Conservation (phyloP, 2,113 vertebrate genomes). For the Tychaedon coryphoeus region DNA sequence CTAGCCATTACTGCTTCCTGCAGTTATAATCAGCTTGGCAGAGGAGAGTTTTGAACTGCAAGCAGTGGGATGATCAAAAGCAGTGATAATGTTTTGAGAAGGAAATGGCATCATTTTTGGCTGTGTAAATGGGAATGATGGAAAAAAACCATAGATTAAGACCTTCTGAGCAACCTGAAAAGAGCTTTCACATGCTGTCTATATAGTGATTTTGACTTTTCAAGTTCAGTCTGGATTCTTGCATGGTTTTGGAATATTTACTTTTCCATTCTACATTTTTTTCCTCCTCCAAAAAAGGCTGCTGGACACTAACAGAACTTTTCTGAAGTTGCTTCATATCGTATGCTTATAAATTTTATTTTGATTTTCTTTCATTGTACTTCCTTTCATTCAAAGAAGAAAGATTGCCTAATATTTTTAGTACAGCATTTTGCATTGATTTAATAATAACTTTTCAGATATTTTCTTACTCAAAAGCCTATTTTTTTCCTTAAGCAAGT, state of each 20-base stretch:
- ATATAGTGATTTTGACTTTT: not conserved
- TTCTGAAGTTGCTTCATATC: not conserved
- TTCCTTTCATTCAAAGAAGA: not conserved
- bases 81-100: constrained; percentile 35
- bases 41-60: not conserved
- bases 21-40: not conserved
- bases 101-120: constrained; percentile 51
- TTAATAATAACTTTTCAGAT: not conserved
- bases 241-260: not conserved
- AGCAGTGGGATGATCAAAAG: constrained; percentile 34
- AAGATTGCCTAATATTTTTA: not conserved
- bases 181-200: not conserved
- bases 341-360: not conserved
- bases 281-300: not conserved
- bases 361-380: not conserved
- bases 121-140: not conserved
- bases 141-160: not conserved
- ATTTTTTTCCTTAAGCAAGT: not conserved
- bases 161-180: not conserved
- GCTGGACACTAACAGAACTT: not conserved
- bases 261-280: not conserved
- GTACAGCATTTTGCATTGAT: not conserved
- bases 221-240: not conserved
- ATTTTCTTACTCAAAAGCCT: not conserved
- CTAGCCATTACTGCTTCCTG: not conserved